phyloP scores from a whole-genome alignment of 2,888 invertebrate genomes.

The Acrobasis consociella region DNA sequence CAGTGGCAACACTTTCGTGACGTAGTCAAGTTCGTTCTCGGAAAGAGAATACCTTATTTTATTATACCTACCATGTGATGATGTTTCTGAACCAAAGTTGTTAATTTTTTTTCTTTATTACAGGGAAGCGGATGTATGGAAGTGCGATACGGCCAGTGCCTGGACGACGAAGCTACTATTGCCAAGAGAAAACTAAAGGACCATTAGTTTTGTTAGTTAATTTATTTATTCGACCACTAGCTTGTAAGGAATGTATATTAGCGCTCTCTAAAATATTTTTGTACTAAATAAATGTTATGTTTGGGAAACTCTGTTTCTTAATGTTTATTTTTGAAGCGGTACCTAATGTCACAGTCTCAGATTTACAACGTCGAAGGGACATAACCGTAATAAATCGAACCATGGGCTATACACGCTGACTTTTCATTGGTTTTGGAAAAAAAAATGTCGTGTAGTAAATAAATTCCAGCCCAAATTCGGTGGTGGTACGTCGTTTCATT shows the following conservation, averaged over 20 bases:
- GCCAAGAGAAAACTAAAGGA: conserved; percentile 62
- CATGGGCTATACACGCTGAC: too few species aligned
- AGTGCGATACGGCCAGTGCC: conserved; percentile 83
- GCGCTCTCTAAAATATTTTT: conserved; percentile 28
- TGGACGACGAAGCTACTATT: conserved; percentile 74
- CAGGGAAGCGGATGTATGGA: conserved; percentile 84
- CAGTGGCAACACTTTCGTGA: too few species aligned
- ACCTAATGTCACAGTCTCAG: too few species aligned
- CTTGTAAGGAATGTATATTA: conserved; percentile 20
- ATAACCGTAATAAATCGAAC: too few species aligned
- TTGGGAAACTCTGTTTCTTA: conserved; percentile 6
- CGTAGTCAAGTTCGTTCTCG: too few species aligned
- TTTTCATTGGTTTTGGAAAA: too few species aligned
- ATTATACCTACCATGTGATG: too few species aligned
- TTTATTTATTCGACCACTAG: conserved; percentile 22
- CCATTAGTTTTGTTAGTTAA: conserved; percentile 28
- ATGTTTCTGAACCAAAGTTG: neutral
- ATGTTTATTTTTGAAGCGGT: neutral
- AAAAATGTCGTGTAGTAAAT: too few species aligned
- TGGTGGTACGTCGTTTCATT: too few species aligned
- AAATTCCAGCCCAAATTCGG: too few species aligned
- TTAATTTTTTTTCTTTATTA: conserved; percentile 43
- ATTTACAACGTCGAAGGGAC: too few species aligned
- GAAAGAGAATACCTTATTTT: too few species aligned
- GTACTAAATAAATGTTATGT: conserved; percentile 26